These are phyloP conservation scores for Hippocampus mohnikei DNA, from an alignment of 2,113 vertebrate genomes.

Conservation along the genomic window DNA sequence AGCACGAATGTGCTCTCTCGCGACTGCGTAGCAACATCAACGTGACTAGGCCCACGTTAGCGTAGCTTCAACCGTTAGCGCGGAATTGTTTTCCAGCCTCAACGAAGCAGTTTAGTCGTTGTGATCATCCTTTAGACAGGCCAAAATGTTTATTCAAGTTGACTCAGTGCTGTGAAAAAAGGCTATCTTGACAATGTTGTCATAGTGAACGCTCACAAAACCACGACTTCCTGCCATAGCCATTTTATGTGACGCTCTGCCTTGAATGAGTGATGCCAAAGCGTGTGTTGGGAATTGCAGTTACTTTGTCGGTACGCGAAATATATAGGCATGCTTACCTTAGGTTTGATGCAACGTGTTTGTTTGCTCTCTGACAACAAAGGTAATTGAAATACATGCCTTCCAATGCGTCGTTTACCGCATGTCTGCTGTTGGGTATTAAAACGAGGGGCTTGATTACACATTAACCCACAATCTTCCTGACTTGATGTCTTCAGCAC, in stretches of 20 bases:
- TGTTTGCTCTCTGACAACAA: not conserved
- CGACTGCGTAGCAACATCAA: slow-evolving; percentile 58
- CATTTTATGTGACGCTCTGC: slow-evolving; percentile 4
- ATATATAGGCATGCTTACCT: not conserved
- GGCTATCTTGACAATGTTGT: slow-evolving; percentile 15
- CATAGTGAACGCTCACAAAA: not conserved
- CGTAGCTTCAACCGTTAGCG: slow-evolving; percentile 44
- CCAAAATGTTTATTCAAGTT: not conserved
- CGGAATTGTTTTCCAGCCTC: slow-evolving; percentile 12
- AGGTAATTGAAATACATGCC: not conserved
- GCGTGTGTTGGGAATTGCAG: not conserved
- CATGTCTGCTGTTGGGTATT: not conserved
- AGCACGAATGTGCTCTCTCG: slow-evolving; percentile 43
- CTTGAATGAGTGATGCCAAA: not conserved
- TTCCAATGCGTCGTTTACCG: not conserved
- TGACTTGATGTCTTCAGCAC: slow-evolving; percentile 53
- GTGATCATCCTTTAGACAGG: not conserved
- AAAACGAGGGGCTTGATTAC: slow-evolving; percentile 15
- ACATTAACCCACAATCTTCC: slow-evolving; percentile 55
- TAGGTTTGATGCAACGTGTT: slow-evolving; percentile 12
- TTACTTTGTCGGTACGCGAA: not conserved
- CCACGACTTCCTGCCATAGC: slow-evolving; percentile 32
- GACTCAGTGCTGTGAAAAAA: not conserved
- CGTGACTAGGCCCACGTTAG: slow-evolving; percentile 64
- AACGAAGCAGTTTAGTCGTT: not conserved